Base-by-base conservation (phyloP, 2,113 vertebrate genomes). In the Taxidea taxus region DNA sequence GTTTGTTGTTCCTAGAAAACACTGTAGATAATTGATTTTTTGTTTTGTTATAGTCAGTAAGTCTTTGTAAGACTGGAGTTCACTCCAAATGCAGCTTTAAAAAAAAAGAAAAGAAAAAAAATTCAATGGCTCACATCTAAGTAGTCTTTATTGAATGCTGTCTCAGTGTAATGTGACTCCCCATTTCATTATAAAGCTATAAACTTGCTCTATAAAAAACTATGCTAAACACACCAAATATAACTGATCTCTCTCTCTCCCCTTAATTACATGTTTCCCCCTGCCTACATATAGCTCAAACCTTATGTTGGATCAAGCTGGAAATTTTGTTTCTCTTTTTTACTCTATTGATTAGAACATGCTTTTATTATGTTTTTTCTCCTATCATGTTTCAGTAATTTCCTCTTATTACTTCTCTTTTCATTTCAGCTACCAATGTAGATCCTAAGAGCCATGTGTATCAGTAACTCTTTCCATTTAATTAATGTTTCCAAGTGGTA, bases 41-140 rank as follows among this genome's bases (percentile, higher is more conserved):
- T 87, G 60, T 94, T 97, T 96, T 84, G 93, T 95, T 91, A 4
- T 94, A 34, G 39, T 92, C 31, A 80, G 18, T 60, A 7, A 10
- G 0, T 75, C 21, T 18, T 58, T 83, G 66, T 83, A 97, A 74
- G 72, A 20, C 42, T 44, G 64, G 39, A 94, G 58, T 78, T 82
- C 23, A 89, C 11, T 74, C 16, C 39, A 68, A 92, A 92, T 56
- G 6, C 39, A 75, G 27, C 9, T 85, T 89, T 47, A 34, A 7
- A 23, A 80, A 14, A 39, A 56, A 44, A 2, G 72, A n/a, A 31
- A 49, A 49, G 27, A 16, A 44, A 2, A 34, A 66, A 56, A 51
- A 13, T 82, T 95, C 47, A 84, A 0, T 92, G 82, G 34, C 13
- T 88, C 11, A 74, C 84, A 1, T 82, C 75, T 78, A 84, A 85